A percentile compares a stretch with the other conserved stretches of the same genome.
phyloP scores from a whole-genome alignment of 2,797 vertebrate genomes.

The Rhinichthys osculus region DNA sequence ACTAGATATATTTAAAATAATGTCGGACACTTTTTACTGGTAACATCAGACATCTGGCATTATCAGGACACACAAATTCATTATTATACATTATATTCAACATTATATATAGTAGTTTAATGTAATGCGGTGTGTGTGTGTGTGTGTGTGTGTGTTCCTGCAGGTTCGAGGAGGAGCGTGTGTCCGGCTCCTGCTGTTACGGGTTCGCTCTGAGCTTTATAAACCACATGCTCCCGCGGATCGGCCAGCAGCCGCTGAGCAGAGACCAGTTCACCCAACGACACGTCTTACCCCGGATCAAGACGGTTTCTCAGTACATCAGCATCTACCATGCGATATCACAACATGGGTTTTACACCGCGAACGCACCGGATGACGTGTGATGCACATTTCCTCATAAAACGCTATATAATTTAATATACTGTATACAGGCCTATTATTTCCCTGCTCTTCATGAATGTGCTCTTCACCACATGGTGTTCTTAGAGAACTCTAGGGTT shows the following conservation, averaged over 20 bases:
- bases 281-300: constrained; percentile 78
- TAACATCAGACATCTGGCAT: too few relatives aligned
- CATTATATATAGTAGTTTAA: too few relatives aligned
- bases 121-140: too few relatives aligned
- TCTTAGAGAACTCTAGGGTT: too few relatives aligned
- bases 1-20: too few relatives aligned
- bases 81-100: too few relatives aligned
- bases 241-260: constrained; percentile 70
- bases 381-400: neutral
- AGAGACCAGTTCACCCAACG: constrained; percentile 77
- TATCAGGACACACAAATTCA: too few relatives aligned
- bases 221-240: constrained; percentile 75
- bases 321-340: constrained; percentile 73
- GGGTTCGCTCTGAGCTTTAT: constrained; percentile 81
- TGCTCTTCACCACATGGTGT: too few relatives aligned
- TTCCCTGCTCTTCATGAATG: too few relatives aligned
- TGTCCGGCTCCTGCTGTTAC: constrained; percentile 83
- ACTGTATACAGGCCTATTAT: too few relatives aligned
- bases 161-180: constrained; percentile 82
- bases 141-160: neutral
- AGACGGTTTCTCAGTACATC: constrained; percentile 78
- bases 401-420: too few relatives aligned
- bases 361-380: constrained; percentile 16
- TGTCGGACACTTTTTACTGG: too few relatives aligned
- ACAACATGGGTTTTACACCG: constrained; percentile 64